Evolutionary conservation across 2,797 vertebrate species (phyloP).

Genomic region (Fundulus diaphanus): DNA sequence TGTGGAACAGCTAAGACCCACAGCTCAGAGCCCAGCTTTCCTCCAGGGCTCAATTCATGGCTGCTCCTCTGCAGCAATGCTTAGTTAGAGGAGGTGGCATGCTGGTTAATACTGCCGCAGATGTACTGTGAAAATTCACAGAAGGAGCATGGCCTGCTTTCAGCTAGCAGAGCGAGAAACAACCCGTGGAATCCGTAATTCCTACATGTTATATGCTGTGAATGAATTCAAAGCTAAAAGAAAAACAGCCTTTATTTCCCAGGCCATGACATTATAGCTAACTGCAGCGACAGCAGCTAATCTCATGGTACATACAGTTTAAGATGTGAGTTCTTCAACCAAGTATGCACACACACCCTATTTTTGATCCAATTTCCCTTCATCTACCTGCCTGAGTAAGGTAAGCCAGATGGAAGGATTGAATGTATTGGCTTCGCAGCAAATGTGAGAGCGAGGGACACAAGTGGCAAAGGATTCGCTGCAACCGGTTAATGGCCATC

Average conservation of each 20-base stretch:
- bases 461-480: slow-evolving; percentile 38
- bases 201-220: slow-evolving; percentile 12
- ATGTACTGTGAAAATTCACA: background rate
- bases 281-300: background rate
- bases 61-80: slow-evolving; percentile 25
- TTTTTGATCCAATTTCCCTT: slow-evolving; percentile 56
- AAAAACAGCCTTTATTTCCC: background rate
- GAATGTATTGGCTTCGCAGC: slow-evolving; percentile 13
- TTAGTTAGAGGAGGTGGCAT: slow-evolving; percentile 19
- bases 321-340: slow-evolving; percentile 27
- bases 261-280: slow-evolving; percentile 5
- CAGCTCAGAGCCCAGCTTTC: slow-evolving; percentile 24
- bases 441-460: background rate
- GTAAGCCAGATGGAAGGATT: slow-evolving; percentile 36
- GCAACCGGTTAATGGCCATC: slow-evolving; percentile 41
- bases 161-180: background rate
- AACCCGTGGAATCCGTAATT: slow-evolving; percentile 7
- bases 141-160: slow-evolving; percentile 10
- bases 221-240: slow-evolving; percentile 14
- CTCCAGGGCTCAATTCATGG: slow-evolving; percentile 1
- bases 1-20: slow-evolving; percentile 33
- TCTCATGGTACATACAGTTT: background rate
- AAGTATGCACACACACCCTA: slow-evolving; percentile 12
- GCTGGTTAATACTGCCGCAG: slow-evolving; percentile 15
- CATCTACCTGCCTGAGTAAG: slow-evolving; percentile 24